A percentile compares a stretch with the other conserved stretches of the same genome.
Evolutionary conservation across 2,888 invertebrate genomes (phyloP).

Genomic region (Yponomeuta plumbellus): DNA sequence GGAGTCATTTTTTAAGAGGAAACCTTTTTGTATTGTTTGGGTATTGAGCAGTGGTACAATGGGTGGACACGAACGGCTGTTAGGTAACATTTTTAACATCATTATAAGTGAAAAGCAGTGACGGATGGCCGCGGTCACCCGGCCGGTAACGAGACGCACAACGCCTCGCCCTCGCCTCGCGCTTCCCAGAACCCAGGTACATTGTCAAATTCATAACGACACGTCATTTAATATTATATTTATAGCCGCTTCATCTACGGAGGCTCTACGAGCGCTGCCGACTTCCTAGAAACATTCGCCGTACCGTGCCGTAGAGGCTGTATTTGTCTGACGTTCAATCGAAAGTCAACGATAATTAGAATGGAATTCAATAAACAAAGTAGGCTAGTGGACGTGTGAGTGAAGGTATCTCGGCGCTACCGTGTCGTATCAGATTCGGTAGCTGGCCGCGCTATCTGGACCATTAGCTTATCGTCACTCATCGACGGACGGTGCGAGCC

Average conservation of each 20-base stretch:
- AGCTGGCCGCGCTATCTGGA: conserved; percentile 20
- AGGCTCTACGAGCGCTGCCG: background rate
- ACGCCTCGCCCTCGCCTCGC: background rate
- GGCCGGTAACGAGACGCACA: conserved; percentile 11
- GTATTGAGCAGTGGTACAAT: conserved; percentile 64
- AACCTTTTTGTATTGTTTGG: conserved; percentile 51
- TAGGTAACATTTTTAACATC: conserved; percentile 74
- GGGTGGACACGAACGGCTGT: conserved; percentile 71
- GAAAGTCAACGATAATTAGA: conserved; percentile 42
- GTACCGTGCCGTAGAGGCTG: background rate
- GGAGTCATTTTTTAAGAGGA: conserved; percentile 66
- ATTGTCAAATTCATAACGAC: conserved; percentile 9
- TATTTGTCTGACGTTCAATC: conserved; percentile 6
- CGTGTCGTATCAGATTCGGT: conserved; percentile 48
- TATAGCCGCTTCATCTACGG: conserved; percentile 6
- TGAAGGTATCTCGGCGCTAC: conserved; percentile 49
- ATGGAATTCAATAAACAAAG: conserved; percentile 59
- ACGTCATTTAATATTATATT: conserved; percentile 4
- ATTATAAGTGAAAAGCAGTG: conserved; percentile 72
- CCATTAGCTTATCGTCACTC: conserved; percentile 23
- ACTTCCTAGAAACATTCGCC: background rate
- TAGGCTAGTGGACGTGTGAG: conserved; percentile 40
- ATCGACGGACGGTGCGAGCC: conserved; percentile 17
- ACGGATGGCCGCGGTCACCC: conserved; percentile 46
- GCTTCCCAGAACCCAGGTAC: conserved; percentile 12